phyloP scores from a whole-genome alignment of 2,888 invertebrate genomes.

The Thereva unica region DNA sequence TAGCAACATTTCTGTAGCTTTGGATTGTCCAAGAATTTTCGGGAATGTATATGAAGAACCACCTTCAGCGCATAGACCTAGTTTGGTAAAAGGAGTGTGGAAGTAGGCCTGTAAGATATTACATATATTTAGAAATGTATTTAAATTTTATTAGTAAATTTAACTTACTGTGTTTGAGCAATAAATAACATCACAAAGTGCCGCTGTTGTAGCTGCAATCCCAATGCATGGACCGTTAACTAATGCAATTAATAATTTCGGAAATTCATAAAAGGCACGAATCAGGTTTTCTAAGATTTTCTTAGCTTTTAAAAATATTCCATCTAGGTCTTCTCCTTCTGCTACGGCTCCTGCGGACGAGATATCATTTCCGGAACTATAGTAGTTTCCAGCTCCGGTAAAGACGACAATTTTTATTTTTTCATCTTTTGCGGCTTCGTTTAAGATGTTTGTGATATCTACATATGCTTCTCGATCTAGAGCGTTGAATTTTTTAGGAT shows the following conservation, averaged over 20 bases:
- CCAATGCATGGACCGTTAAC: slow-evolving; percentile 96
- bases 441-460: slow-evolving; percentile 66
- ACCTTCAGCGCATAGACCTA: slow-evolving; percentile 88
- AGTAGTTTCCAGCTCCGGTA: slow-evolving; percentile 81
- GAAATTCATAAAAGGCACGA: slow-evolving; percentile 78
- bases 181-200: slow-evolving; percentile 86
- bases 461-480: slow-evolving; percentile 70
- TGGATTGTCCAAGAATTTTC: slow-evolving; percentile 77
- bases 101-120: slow-evolving; percentile 74
- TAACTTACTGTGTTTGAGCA: slow-evolving; percentile 74
- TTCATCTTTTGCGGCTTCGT: slow-evolving; percentile 70
- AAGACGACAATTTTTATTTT: slow-evolving; percentile 71
- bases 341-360: slow-evolving; percentile 33
- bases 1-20: slow-evolving; percentile 67
- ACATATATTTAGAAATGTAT: slow-evolving; percentile 36
- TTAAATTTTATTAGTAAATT: not conserved
- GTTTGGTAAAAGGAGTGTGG: slow-evolving; percentile 80
- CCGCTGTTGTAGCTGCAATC: slow-evolving; percentile 81
- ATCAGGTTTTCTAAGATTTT: slow-evolving; percentile 66
- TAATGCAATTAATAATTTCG: slow-evolving; percentile 83
- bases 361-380: slow-evolving; percentile 84
- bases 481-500: slow-evolving; percentile 81
- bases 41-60: slow-evolving; percentile 88
- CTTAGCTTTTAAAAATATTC: slow-evolving; percentile 49
- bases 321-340: slow-evolving; percentile 46